Conservation (phyloP, 2,113 vertebrate genomes). For the Craseonycteris thonglongyai region DNA sequence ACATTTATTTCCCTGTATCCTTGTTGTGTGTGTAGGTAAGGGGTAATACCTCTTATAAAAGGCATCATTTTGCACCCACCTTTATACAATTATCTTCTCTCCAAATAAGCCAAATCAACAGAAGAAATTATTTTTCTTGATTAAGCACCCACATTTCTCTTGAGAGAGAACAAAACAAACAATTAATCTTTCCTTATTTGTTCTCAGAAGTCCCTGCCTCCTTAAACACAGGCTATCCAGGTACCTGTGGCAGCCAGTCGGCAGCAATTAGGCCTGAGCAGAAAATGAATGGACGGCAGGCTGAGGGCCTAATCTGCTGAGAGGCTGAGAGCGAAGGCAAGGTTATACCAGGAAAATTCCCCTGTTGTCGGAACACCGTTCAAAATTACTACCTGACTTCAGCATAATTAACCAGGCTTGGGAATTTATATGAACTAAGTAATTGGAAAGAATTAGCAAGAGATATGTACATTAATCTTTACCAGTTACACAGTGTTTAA, state of each 20-base stretch:
- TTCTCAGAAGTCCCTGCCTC: conserved; percentile 83
- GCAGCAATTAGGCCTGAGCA: conserved; percentile 89
- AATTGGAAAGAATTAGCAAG: conserved; percentile 90
- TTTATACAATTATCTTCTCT: conserved; percentile 81
- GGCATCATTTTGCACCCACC: conserved; percentile 68
- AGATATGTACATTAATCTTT: conserved; percentile 92
- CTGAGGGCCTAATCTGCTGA: conserved; percentile 83
- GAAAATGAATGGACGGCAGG: conserved; percentile 87
- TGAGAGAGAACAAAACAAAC: conserved; percentile 94
- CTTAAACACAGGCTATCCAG: conserved; percentile 80
- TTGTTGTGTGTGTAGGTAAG: conserved; percentile 69
- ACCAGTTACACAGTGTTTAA: conserved; percentile 87
- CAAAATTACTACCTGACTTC: conserved; percentile 84
- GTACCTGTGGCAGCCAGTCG: conserved; percentile 88
- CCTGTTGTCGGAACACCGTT: conserved; percentile 80
- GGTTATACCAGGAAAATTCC: conserved; percentile 85
- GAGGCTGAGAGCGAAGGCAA: conserved; percentile 82
- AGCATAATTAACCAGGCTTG: conserved; percentile 91
- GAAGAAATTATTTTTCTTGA: conserved; percentile 99
- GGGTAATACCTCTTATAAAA: conserved; percentile 82
- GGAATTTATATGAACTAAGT: conserved; percentile 90
- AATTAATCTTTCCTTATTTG: conserved; percentile 98
- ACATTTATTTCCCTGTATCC: conserved; percentile 78
- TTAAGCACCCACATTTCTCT: conserved; percentile 93
- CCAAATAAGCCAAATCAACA: conserved; percentile 89